Base-by-base conservation (phyloP, 2,797 vertebrate genomes). In the Philypnodon macrostomus region DNA sequence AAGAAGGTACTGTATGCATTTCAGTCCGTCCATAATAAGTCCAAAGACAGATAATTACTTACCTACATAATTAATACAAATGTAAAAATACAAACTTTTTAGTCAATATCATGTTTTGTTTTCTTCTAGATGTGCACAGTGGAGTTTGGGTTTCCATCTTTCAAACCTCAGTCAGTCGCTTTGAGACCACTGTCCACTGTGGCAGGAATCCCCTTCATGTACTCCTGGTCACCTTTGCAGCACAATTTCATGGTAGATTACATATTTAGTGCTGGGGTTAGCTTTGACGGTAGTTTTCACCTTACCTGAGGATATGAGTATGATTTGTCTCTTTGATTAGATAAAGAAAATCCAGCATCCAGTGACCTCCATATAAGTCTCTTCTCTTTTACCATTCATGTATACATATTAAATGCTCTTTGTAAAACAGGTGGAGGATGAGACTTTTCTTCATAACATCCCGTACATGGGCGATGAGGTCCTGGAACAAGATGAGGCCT, bases 181-280 rank as follows among this genome's bases (percentile, higher is more conserved):
- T 93, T 94, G 93, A 91, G 91, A 67, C 92, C 94, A 3, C 80
- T 98, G 68, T 96, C 95, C 63, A 96, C 93, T 0, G 95, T 98
- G 77, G 91, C 96, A 0, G 89, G 95, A 74, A 94, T 97, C 79
- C 96, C 96, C 66, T 97, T 98, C 76, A 98, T 98, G 96, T 95
- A 97, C 75, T 96, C 96, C 46, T 98, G 96, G 96, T 97, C 96
- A 0, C 95, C 96, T 31, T 91, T 98, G 63, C 96, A 98, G 85
- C 93, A 98, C 87, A 98, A 98, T 82, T 98, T 98, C 80, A 98
- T 98, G 96, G 96, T 98, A n/a, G n/a, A n/a, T n/a, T n/a, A 91
- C 18, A 6, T 3, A 23, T 23, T 6, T 23, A 23, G 6, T 6
- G 6, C 21, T 23, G 3, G 6, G 3, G 6, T 23, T 23, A 6